A percentile compares a stretch with the other conserved stretches of the same genome.
Evolutionary conservation across 2,888 invertebrate genomes (phyloP).

Genomic region (Meandrusa payeni): DNA sequence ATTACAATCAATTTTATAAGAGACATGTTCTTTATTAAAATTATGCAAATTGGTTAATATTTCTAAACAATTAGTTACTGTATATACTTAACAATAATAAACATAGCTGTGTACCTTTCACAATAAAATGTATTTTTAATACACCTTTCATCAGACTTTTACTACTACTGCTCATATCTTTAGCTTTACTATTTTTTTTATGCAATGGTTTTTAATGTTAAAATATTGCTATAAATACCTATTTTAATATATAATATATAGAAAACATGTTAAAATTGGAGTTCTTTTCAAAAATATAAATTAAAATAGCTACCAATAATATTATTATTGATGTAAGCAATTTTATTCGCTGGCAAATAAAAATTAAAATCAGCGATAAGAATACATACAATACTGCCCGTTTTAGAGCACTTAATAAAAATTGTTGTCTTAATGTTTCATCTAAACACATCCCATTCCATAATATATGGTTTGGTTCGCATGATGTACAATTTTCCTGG

Average conservation of each 20-base stretch:
- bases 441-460: constrained; percentile 60
- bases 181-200: no score
- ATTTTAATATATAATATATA: constrained; percentile 33
- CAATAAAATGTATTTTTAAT: constrained; percentile 81
- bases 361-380: constrained; percentile 44
- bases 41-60: constrained; percentile 52
- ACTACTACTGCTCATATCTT: no score
- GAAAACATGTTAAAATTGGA: constrained; percentile 38
- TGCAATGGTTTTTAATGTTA: no score
- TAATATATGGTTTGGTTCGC: constrained; percentile 70
- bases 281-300: constrained; percentile 51
- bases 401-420: constrained; percentile 32
- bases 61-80: constrained; percentile 65
- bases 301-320: constrained; percentile 44
- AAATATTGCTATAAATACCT: no score
- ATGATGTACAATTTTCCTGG: constrained; percentile 90
- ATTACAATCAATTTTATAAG: constrained; percentile 5
- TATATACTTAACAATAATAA: constrained; percentile 77
- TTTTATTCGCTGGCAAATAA: constrained; percentile 43
- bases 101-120: constrained; percentile 74
- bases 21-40: constrained; percentile 33
- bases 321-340: constrained; percentile 43
- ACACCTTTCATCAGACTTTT: constrained; percentile 60
- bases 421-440: constrained; percentile 39
- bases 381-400: constrained; percentile 49